Base-by-base conservation (phyloP, 2,113 vertebrate species). In the Mungos mungo region DNA sequence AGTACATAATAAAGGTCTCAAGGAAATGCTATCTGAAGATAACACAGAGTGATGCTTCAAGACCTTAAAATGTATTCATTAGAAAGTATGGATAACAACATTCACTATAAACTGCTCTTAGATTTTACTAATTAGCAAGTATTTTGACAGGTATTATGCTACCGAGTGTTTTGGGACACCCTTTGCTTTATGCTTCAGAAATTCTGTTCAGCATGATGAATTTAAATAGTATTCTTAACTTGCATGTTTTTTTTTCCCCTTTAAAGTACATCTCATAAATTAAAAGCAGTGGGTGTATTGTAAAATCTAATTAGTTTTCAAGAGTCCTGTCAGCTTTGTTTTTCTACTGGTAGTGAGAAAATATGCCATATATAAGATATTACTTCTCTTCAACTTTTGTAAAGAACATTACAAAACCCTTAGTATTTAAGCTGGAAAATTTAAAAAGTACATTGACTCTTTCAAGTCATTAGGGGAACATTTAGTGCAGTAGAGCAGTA, bases 81-180 rank as follows among this genome's bases (percentile, higher is more conserved):
- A 84, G 66, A 80, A 96, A 95, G 50, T 85, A 57, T 45, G 35
- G 68, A 90, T 85, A 93, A 52, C 31, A 72, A 72, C 0, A 25
- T 89, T 93, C 57, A 54, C 79, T 65, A 33, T 12, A 16, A 79
- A n/a, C 18, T 65, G 47, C 74, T 90, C 38, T 90, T 93, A 68
- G n/a, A 96, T 88, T 89, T 96, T 68, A 84, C 87, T 97, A 97
- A 96, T 97, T 97, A 97, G 87, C 35, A 38, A 93, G 66, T 90
- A 47, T 97, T 96, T 95, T 97, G 96, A 96, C 96, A 97, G 60
- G n/a, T 79, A 71, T 89, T 95, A 54, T 85, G 29, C 47, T 92
- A 68, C n/a, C 29, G 93, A 88, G 71, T 93, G 94, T 97, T 95
- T 93, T 47, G 97, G 92, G 95, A 96, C 45, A 57, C 54, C 13